Conservation (phyloP, 64 coral and sea anemone species). For the Stichodactyla helianthus region DNA sequence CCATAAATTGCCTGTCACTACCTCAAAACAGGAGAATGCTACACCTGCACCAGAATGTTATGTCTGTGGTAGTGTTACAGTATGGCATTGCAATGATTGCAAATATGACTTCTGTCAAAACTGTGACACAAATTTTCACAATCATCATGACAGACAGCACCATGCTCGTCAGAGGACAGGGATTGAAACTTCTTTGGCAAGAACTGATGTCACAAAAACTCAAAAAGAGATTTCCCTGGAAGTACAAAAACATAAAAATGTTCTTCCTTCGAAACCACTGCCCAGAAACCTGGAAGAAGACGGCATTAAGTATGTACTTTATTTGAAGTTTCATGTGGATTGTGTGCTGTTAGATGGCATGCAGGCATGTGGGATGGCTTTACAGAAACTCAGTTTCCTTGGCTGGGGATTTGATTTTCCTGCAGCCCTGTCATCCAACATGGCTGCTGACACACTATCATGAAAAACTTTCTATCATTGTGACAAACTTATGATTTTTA, state of each 20-base stretch:
- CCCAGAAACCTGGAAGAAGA: background rate
- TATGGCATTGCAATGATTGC: constrained; percentile 60
- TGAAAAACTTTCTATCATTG: too few species aligned
- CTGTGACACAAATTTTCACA: constrained; percentile 68
- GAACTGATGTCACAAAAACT: background rate
- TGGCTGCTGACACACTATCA: too few species aligned
- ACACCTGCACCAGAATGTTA: constrained; percentile 35
- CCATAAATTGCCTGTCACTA: background rate
- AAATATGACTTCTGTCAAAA: constrained; percentile 43
- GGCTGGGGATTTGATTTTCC: too few species aligned
- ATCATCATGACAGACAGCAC: constrained; percentile 30
- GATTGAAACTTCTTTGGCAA: background rate
- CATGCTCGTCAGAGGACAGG: background rate
- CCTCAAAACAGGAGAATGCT: background rate
- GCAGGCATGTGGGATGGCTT: too few species aligned
- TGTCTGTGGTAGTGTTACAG: constrained; percentile 53
- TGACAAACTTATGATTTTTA: too few species aligned
- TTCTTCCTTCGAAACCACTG: background rate
- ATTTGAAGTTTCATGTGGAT: background rate
- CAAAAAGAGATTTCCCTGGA: background rate
- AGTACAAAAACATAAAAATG: background rate
- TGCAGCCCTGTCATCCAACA: too few species aligned
- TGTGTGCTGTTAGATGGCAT: background rate
- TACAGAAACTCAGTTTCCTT: too few species aligned
- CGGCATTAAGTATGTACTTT: background rate